Base-by-base conservation (phyloP, 35 echinoderm and acorn worm genomes). In the Heliocidaris erythrogramma region DNA sequence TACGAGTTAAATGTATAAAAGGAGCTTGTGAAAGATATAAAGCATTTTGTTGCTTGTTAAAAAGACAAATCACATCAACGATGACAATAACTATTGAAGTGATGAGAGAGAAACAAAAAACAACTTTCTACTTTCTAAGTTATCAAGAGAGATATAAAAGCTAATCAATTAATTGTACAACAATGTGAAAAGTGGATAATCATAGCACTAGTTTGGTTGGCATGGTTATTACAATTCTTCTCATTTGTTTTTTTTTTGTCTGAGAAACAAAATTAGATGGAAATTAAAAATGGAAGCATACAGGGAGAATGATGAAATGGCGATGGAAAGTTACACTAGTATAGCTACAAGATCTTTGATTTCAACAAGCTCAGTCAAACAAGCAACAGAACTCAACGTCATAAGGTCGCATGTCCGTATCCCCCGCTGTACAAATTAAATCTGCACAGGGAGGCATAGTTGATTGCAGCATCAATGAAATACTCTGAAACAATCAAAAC, bases 281-380 rank as follows among this genome's bases (percentile, higher is more conserved):
- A 89, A 88, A 89, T 89, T 89, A 89, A 89, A 89, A 47, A 89
- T 89, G 87, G 87, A 89, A 89, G 87, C 87, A 89, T 89, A 48
- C 31, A 27, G 87, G 87, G 87, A 89, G 31, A 48, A 89, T 89
- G 47, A 89, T 89, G 87, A 89, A 48, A 89, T 89, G 87, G 47
- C 47, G 29, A 48, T 89, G 87, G 35, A 89, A 32, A 71, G 61
- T 71, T 71, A 71, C 61, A 21, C 65, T 78, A 78, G 65, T 78
- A 78, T 78, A 78, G 65, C 65, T 78, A 78, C 65, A 78, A 78
- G 65, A 24, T 78, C 21, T 5, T 78, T 21, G 5, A 78, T 8
- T n/a, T 24, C 27, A 78, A 78, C 21, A n/a, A 78, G 65, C 65
- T 78, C 65, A 6, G 65, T 78, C 65, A 78, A 78, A 78, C 65